Evolutionary conservation across 2,113 vertebrate species (phyloP).

Genomic region (Synchiropus splendidus): DNA sequence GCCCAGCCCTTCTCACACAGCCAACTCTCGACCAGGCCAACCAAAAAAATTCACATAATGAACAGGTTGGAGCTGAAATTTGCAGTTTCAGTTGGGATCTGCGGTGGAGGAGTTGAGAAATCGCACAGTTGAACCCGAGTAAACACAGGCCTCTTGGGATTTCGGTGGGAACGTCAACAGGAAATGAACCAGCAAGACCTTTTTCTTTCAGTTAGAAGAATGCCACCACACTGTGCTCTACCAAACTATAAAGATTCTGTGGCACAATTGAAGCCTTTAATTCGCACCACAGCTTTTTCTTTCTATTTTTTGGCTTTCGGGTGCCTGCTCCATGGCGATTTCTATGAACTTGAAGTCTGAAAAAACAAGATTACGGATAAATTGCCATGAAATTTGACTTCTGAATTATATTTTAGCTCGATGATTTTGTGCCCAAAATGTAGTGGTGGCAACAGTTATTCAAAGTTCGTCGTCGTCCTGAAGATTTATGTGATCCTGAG

Average conservation of each 20-base stretch:
- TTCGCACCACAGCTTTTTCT: no score
- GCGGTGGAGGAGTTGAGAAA: conserved; percentile 55
- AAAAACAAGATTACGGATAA: no score
- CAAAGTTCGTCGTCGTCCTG: no score
- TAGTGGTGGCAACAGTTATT: no score
- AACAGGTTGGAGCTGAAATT: conserved; percentile 64
- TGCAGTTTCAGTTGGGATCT: conserved; percentile 65
- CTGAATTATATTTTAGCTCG: no score
- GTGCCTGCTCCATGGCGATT: no score
- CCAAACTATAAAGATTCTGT: conserved; percentile 51
- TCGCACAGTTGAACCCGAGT: conserved; percentile 50
- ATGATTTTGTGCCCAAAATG: no score
- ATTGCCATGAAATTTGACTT: no score
- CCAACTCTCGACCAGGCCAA: conserved; percentile 38
- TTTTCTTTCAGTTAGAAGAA: conserved; percentile 58
- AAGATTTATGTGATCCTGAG: no score
- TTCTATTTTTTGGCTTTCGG: conserved; percentile 3
- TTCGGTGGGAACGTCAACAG: conserved; percentile 62
- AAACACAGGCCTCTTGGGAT: conserved; percentile 55
- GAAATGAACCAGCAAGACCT: conserved; percentile 68
- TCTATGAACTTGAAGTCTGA: no score
- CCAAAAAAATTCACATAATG: conserved; percentile 63
- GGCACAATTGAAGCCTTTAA: conserved; percentile 21
- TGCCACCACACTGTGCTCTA: conserved; percentile 56
- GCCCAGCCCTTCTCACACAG: conserved; percentile 48